phyloP scores from a whole-genome alignment of 2,888 invertebrate species.

The Cryptocephalus primarius region DNA sequence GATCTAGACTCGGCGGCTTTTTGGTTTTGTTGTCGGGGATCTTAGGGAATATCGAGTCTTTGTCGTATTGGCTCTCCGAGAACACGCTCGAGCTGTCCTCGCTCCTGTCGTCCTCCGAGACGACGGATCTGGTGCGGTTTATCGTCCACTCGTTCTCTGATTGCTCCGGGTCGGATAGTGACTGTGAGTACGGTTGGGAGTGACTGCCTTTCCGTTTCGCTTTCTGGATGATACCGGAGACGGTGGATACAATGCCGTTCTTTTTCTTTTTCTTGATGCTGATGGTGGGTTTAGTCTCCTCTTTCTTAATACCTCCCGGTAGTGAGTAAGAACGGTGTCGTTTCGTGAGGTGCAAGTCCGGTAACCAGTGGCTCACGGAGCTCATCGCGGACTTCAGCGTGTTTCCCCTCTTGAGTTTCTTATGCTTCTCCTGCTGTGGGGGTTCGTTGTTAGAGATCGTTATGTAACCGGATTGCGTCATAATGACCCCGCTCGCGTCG shows the following conservation, averaged over 20 bases:
- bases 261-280: slow-evolving; percentile 58
- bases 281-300: slow-evolving; percentile 1
- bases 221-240: slow-evolving; percentile 77
- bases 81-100: slow-evolving; percentile 45
- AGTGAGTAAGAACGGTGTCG: slow-evolving; percentile 73
- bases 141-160: slow-evolving; percentile 59
- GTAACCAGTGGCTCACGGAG: slow-evolving; percentile 69
- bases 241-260: slow-evolving; percentile 69
- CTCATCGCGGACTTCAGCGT: slow-evolving; percentile 68
- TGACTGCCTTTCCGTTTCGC: slow-evolving; percentile 54
- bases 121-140: slow-evolving; percentile 58
- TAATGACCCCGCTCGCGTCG: slow-evolving; percentile 48
- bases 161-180: slow-evolving; percentile 66
- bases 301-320: slow-evolving; percentile 50
- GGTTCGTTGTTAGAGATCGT: slow-evolving; percentile 50
- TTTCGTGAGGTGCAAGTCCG: slow-evolving; percentile 67
- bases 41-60: slow-evolving; percentile 55
- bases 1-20: background rate
- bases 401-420: slow-evolving; percentile 57
- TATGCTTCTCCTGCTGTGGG: slow-evolving; percentile 41
- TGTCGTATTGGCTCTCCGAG: slow-evolving; percentile 51
- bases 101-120: slow-evolving; percentile 58
- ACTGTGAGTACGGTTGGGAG: slow-evolving; percentile 47
- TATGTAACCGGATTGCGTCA: slow-evolving; percentile 68
- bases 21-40: slow-evolving; percentile 32